Conservation (phyloP, 2,113 vertebrate species). For the Pleuronectes platessa region DNA sequence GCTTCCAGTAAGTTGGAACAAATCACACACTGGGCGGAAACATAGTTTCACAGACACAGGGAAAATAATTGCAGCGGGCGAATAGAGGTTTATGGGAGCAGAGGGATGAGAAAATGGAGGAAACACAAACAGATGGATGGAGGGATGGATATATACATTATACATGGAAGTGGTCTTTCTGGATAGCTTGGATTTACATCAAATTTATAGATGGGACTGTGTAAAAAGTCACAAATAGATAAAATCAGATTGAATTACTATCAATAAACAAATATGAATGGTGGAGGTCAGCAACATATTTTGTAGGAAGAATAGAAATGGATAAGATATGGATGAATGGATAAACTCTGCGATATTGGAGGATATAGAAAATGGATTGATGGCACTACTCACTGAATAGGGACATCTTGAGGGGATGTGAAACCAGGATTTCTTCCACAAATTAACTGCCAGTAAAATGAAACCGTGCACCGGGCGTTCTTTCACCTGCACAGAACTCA, state of each 20-base stretch:
- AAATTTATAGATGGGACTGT: background rate
- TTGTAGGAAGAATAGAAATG: too few species aligned
- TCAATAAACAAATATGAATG: background rate
- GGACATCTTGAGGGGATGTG: background rate
- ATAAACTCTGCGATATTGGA: background rate
- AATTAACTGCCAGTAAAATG: background rate
- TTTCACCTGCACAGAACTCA: background rate
- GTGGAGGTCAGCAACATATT: background rate
- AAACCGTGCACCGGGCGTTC: constrained; percentile 18
- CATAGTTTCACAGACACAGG: background rate
- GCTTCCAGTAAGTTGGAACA: background rate
- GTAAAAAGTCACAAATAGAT: too few species aligned
- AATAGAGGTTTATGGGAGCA: background rate
- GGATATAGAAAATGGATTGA: background rate
- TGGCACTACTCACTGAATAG: background rate
- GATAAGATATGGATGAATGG: background rate
- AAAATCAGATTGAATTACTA: too few species aligned
- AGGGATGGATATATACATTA: background rate
- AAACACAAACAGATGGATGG: background rate
- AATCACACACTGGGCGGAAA: constrained; percentile 1
- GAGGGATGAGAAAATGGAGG: background rate
- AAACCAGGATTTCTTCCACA: background rate
- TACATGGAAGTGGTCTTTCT: background rate
- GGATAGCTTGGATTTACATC: too few species aligned
- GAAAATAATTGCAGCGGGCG: background rate